Conservation (phyloP, 2,797 vertebrate species). For the Euphonia xanthogaster region DNA sequence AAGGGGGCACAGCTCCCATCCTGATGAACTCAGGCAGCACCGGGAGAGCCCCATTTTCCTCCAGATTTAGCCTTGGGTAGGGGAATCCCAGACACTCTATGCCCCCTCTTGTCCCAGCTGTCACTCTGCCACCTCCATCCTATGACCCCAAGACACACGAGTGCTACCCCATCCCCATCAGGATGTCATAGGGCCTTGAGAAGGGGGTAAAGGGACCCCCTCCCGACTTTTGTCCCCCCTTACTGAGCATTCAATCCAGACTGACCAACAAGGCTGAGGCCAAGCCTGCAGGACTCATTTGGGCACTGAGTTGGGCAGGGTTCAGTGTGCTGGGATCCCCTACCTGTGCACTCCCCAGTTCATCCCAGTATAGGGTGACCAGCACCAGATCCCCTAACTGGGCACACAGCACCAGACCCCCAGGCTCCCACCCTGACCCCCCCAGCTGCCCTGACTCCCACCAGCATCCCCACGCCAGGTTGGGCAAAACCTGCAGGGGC, state of each 20-base stretch:
- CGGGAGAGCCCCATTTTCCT: background rate
- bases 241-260: background rate
- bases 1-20: too few relatives aligned
- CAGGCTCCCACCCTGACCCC: background rate
- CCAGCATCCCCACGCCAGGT: background rate
- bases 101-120: background rate
- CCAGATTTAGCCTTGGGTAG: accelerated
- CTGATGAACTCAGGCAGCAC: background rate
- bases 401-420: background rate
- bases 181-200: background rate
- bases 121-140: background rate
- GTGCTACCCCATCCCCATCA: background rate
- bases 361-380: background rate
- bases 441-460: background rate
- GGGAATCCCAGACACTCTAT: background rate
- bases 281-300: background rate
- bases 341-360: background rate
- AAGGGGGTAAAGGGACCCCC: background rate
- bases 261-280: background rate
- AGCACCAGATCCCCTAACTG: background rate
- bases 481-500: background rate
- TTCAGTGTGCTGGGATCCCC: background rate
- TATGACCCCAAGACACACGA: accelerated
- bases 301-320: accelerated
- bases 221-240: accelerated